A percentile compares a stretch with the other conserved stretches of the same genome.
Conservation (phyloP, 2,888 invertebrate species). For the Thecocarcelia acutangulata region DNA sequence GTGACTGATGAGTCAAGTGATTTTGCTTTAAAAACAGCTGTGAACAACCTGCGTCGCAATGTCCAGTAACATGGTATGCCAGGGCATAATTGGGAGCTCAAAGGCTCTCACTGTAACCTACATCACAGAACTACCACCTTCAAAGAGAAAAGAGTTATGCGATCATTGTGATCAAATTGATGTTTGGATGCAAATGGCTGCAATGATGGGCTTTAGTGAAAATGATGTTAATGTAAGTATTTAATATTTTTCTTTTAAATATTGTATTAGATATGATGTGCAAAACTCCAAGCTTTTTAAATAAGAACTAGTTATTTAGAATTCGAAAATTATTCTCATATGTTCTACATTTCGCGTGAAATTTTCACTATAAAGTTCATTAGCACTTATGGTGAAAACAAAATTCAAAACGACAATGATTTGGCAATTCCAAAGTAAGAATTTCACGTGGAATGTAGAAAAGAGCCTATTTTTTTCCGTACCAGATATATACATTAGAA, state of each 20-base stretch:
- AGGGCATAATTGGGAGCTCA: constrained; percentile 9
- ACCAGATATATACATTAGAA: no score
- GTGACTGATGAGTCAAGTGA: constrained; percentile 54
- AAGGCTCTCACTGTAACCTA: constrained; percentile 80
- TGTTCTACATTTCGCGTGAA: no score
- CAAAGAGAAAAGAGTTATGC: constrained; percentile 87
- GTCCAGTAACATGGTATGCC: constrained; percentile 43
- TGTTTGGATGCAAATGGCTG: constrained; percentile 90
- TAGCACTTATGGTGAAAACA: no score
- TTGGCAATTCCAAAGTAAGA: no score
- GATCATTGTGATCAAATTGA: constrained; percentile 89
- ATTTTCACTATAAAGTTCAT: no score
- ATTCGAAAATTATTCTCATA: no score
- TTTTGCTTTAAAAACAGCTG: constrained; percentile 28
- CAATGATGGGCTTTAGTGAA: constrained; percentile 85
- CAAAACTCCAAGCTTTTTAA: neutral
- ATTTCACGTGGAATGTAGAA: no score
- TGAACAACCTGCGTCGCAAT: constrained; percentile 22
- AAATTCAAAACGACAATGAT: no score
- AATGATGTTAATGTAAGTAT: constrained; percentile 77
- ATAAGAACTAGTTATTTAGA: no score
- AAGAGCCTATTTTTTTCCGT: no score
- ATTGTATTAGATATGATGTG: no score
- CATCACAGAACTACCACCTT: constrained; percentile 88
- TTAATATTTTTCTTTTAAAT: neutral